Evolutionary conservation across 2,797 vertebrate genomes (phyloP), one percentile per base, ranked within the genome.

Genomic region (Triplophysa bombifrons): DNA sequence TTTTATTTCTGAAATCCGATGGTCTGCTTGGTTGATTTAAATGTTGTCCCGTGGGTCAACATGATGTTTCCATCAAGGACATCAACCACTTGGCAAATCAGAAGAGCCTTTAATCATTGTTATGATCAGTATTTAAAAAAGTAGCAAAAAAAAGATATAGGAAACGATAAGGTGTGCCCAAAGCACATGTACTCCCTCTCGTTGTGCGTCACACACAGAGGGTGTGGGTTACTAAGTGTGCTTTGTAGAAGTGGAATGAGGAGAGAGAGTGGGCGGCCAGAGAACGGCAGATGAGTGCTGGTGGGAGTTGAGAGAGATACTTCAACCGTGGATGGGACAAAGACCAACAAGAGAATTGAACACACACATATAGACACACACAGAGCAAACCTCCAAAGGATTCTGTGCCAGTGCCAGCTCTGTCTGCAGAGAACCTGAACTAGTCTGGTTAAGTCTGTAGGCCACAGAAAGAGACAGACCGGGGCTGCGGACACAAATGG

Each of bases 321-420:
- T 85, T 20, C 63, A 71, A 72, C 14, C 27, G 50, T 22, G 75
- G 27, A 64, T 1, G 30, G 27, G 51, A 58, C 14, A 67, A 76
- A 48, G 22, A 63, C 38, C 22, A 5, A 44, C 48, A 58, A 58
- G 27, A 22, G 56, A 67, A 74, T 68, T 38, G 19, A 7, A 41
- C 41, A 41, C 41, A 41, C 10, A 11, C 10, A 70, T 20, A 13
- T 84, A 22, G 48, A 55, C 14, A 51, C 27, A 46, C 11, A 71
- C 10, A 80, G 16, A 83, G 69, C 30, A 72, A 41, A 81, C 38
- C 95, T 97, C 95, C 75, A 91, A 86, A 84, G 90, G 92, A 10
- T 90, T 89, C 85, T 95, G 94, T 61, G 97, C 97, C 79, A 96
- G 88, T 81, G 94, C 90, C 86, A 98, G 90, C 73, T 98, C 97